Percentiles rank a stretch among this genome's conserved stretches.
Evolutionary conservation across 2,797 vertebrate species (phyloP).

Genomic region (Eulemur albifrons): DNA sequence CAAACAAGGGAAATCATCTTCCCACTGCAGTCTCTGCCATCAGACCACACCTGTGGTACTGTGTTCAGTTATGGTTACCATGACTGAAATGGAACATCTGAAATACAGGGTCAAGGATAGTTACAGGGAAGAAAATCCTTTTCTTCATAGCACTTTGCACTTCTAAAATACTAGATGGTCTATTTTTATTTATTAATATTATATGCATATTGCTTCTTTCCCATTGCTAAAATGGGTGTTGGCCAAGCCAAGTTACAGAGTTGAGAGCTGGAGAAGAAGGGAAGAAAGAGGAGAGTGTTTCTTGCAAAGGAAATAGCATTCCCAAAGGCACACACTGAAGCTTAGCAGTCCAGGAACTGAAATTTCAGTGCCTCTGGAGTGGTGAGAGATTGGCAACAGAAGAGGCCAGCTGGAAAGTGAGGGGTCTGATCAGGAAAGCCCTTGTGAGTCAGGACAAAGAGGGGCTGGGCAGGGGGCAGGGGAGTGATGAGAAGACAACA

Average conservation of each 20-base stretch:
- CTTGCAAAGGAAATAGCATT: not conserved
- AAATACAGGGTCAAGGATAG: not conserved
- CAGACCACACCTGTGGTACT: not conserved
- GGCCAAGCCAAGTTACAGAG: not conserved
- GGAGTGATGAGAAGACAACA: not conserved
- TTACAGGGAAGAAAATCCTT: not conserved
- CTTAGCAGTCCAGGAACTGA: not conserved
- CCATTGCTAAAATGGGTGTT: not conserved
- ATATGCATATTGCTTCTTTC: not conserved
- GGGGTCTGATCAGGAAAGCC: not conserved
- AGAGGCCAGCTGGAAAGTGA: rapidly evolving
- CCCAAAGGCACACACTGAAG: not conserved
- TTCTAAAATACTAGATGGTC: not conserved
- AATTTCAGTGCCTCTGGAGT: not conserved
- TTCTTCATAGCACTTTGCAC: not conserved
- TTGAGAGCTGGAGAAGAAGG: not conserved
- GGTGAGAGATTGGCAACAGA: not conserved
- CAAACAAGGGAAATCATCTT: not conserved
- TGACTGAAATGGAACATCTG: not conserved
- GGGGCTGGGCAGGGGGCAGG: not conserved
- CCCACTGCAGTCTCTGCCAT: not conserved
- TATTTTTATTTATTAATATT: not conserved
- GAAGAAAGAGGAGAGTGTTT: not conserved
- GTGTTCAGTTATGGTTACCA: rapidly evolving
- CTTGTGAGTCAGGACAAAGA: not conserved